Evolutionary conservation across 2,113 vertebrate genomes (phyloP), one percentile per base, ranked within the genome.

Genomic region (Geococcyx californianus): DNA sequence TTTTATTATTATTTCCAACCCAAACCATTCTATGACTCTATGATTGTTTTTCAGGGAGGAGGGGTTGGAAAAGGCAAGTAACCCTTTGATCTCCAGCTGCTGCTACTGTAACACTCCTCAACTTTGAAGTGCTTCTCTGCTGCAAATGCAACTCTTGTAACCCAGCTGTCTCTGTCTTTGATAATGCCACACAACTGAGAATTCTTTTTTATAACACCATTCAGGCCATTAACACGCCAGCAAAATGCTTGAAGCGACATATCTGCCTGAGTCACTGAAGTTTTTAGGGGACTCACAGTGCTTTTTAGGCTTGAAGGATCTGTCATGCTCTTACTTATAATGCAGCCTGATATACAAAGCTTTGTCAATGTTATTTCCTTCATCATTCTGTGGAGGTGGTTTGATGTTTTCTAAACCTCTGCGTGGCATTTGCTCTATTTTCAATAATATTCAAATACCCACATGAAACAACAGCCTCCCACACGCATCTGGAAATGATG

Each of bases 101-200:
- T 45, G 85, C 59, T 33, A 38, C 38, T 2, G 0, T 3, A 42
- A 59, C 26, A 0, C 23, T 51, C 28, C 19, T 58, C 24, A 12
- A 2, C 72, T 62, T 51, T 55, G 64, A 87, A 70, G 56, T 34
- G 44, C 40, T 38, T 34, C 63, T 40, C 60, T 19, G 51, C 86
- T 84, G 79, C 60, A 44, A 40, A 54, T 47, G 11, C 60, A 25
- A 3, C 60, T 23, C 62, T 45, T 45, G 34, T 42, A 68, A 28
- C 13, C 17, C 2, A 0, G 10, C 54, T 72, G 52, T 10, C 31
- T 84, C 38, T 6, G 1, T 1, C 84, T 67, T 67, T 92, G 94
- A 38, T 81, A 75, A 52, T 0, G 4, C 66, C 74, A 42, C 85
- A 33, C 28, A 64, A 28, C 36, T 2, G 2, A 36, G 74, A 10